Percentiles rank a stretch among this genome's conserved stretches.
phyloP scores from a whole-genome alignment of 2,113 vertebrate genomes.

The Melanocharis versteri region DNA sequence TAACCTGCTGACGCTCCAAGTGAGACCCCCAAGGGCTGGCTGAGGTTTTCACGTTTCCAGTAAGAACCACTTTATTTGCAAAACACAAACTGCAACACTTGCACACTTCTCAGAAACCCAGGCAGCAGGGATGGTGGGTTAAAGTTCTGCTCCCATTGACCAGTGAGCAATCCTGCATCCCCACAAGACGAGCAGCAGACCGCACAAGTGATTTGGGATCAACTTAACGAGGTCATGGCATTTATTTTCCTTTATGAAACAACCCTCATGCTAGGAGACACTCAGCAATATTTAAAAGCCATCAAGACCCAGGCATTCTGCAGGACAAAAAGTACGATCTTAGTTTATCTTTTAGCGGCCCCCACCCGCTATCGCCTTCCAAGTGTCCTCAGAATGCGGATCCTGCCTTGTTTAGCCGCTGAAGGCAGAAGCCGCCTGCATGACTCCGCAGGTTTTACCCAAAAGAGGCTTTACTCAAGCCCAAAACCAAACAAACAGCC shows the following conservation, averaged over 20 bases:
- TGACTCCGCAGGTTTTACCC: not conserved
- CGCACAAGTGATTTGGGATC: not conserved
- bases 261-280: not conserved
- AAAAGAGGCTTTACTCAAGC: not conserved
- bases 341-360: not conserved
- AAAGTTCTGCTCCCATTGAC: not conserved
- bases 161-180: not conserved
- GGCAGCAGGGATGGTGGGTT: not conserved
- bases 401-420: not conserved
- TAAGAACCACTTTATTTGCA: not conserved
- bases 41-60: not conserved
- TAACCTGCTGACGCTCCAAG: not conserved
- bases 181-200: not conserved
- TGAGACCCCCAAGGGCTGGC: not conserved
- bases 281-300: not conserved
- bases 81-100: not conserved
- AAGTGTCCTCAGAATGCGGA: not conserved
- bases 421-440: not conserved
- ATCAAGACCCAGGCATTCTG: not conserved
- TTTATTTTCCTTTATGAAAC: not conserved
- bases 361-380: not conserved
- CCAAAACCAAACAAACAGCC: conserved; percentile 8
- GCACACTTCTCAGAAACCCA: not conserved
- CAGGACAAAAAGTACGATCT: not conserved
- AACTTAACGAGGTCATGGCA: accelerated